phyloP scores from a whole-genome alignment of 1,140 invertebrate species.

The Cyphomyrmex costatus region DNA sequence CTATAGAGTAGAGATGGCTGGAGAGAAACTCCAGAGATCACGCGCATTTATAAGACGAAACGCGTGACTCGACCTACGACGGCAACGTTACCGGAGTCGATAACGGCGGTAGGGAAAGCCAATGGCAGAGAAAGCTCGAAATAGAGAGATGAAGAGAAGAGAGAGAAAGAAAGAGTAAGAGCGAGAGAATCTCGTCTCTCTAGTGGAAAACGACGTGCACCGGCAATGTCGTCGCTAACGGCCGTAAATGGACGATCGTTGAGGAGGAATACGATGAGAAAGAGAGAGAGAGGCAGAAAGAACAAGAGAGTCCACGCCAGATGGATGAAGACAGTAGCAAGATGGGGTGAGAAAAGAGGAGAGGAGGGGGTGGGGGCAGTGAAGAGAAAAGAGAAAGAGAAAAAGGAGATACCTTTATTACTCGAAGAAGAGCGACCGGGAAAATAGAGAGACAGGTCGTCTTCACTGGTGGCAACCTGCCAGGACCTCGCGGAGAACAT shows the following conservation, averaged over 20 bases:
- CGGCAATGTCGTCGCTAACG: slow-evolving; percentile 62
- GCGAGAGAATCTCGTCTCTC: slow-evolving; percentile 43
- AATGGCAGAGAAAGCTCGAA: slow-evolving; percentile 42
- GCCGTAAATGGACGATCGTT: slow-evolving; percentile 73
- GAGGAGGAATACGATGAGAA: slow-evolving; percentile 51
- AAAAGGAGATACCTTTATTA: slow-evolving; percentile 73
- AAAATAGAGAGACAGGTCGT: slow-evolving; percentile 73
- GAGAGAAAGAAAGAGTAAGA: background rate
- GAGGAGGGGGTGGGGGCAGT: background rate
- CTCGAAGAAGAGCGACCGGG: slow-evolving; percentile 42
- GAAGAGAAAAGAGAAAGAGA: slow-evolving; percentile 10
- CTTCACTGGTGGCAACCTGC: slow-evolving; percentile 68
- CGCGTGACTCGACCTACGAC: slow-evolving; percentile 41
- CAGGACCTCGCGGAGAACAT: slow-evolving; percentile 55
- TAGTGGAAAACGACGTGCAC: slow-evolving; percentile 39
- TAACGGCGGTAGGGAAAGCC: slow-evolving; percentile 45
- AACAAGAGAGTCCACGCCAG: slow-evolving; percentile 56
- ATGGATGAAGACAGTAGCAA: slow-evolving; percentile 45
- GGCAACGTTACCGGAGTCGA: slow-evolving; percentile 44
- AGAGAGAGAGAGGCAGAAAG: slow-evolving; percentile 53
- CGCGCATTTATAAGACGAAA: slow-evolving; percentile 58
- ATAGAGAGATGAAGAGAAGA: background rate
- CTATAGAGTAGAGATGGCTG: background rate
- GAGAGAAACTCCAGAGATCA: slow-evolving; percentile 50
- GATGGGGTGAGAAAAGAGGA: slow-evolving; percentile 6